Conservation (phyloP, 2,888 invertebrate species). For the Amitus sp. region DNA sequence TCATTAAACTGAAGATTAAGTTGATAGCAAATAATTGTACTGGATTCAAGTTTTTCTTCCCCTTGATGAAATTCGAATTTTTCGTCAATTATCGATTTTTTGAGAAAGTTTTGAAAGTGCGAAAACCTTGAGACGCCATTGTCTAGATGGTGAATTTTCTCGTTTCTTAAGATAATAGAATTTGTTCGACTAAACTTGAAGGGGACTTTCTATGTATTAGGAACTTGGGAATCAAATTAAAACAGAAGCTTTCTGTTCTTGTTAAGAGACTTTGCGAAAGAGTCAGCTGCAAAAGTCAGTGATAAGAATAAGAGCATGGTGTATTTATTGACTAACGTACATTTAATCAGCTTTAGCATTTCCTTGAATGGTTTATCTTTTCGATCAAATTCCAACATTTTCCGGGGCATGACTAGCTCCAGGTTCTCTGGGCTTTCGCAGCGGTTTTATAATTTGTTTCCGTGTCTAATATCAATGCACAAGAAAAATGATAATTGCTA, state of each 20-base stretch:
- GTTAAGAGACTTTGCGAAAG: constrained; percentile 25
- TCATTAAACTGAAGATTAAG: too few relatives aligned
- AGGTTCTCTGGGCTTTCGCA: constrained; percentile 5
- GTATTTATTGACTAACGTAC: constrained; percentile 27
- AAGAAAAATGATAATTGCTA: too few relatives aligned
- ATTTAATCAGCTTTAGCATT: constrained; percentile 29
- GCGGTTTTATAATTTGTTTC: background rate
- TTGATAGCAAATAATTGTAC: too few relatives aligned
- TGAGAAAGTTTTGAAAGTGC: too few relatives aligned
- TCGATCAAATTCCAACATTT: constrained; percentile 21
- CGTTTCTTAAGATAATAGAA: constrained; percentile 33
- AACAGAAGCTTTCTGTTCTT: constrained; percentile 33
- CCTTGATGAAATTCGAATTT: too few relatives aligned
- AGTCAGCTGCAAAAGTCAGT: constrained; percentile 21
- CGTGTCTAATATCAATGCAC: too few relatives aligned
- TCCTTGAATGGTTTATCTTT: constrained; percentile 26
- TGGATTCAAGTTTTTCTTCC: too few relatives aligned
- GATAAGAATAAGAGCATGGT: constrained; percentile 16
- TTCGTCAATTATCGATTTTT: too few relatives aligned
- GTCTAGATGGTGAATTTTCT: constrained; percentile 22
- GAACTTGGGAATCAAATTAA: constrained; percentile 35
- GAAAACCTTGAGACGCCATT: constrained; percentile 25
- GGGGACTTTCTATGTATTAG: constrained; percentile 32
- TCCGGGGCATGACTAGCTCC: constrained; percentile 10
- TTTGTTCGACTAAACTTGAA: constrained; percentile 24